phyloP scores from a whole-genome alignment of 2,113 vertebrate species.

The Labrus mixtus region DNA sequence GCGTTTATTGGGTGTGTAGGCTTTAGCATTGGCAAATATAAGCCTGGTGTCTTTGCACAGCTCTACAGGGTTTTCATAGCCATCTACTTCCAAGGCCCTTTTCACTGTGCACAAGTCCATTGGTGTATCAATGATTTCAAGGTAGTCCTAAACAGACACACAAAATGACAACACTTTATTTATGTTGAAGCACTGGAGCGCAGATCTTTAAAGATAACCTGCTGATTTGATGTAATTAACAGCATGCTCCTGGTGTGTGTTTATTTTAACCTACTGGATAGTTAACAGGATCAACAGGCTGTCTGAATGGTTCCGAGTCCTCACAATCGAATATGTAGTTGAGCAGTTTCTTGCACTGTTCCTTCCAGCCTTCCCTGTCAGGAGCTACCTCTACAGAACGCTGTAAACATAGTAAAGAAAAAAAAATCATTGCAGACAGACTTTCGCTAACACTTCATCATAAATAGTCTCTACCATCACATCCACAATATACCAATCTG shows the following conservation, averaged over 20 bases:
- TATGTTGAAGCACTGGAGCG: not conserved
- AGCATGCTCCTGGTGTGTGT: too few relatives aligned
- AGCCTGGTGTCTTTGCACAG: conserved; percentile 95
- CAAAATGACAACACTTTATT: conserved; percentile 35
- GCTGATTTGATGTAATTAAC: not conserved
- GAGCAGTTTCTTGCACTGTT: conserved; percentile 90
- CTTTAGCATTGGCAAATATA: conserved; percentile 97
- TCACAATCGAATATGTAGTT: conserved; percentile 94
- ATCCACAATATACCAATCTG: too few relatives aligned
- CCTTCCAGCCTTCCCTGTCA: conserved; percentile 92
- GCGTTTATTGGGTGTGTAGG: conserved; percentile 96
- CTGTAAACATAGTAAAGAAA: conserved; percentile 32
- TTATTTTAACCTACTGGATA: conserved; percentile 89
- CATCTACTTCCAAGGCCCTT: conserved; percentile 87
- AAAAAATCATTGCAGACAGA: not conserved
- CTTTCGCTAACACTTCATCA: not conserved
- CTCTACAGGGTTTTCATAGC: conserved; percentile 93
- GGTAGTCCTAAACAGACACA: conserved; percentile 88
- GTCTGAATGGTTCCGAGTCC: conserved; percentile 96
- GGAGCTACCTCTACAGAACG: conserved; percentile 72
- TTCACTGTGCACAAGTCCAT: conserved; percentile 96
- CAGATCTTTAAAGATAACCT: not conserved
- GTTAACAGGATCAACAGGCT: conserved; percentile 91
- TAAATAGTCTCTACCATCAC: not conserved
- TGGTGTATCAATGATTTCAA: conserved; percentile 92